Base-by-base conservation (phyloP, 2,113 vertebrate genomes). In the Cheilinus undulatus region DNA sequence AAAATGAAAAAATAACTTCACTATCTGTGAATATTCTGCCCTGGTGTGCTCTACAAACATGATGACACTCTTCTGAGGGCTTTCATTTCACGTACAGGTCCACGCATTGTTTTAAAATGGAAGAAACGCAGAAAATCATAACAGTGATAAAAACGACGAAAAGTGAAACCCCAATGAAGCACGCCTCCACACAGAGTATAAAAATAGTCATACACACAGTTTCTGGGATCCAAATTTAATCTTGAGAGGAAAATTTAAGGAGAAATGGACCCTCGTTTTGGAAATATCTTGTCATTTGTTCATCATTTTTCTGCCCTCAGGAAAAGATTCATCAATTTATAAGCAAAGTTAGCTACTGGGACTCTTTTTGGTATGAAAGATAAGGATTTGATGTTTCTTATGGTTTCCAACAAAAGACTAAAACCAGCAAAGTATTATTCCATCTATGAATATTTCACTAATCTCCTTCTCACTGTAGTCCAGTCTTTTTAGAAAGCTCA, bases 1-100 rank as follows among this genome's bases (percentile, higher is more conserved):
- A 12, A 46, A 32, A 58, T 66, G 59, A 79, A 82, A n/a, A n/a
- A 76, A 30, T 69, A 3, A 43, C 40, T 17, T 1, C 3, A 30
- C 28, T 26, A 27, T 3, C 5, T 51, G 15, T 60, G 23, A 53
- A 24, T 12, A 46, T 65, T 73, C 67, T 77, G 40, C 12, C 75
- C 61, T 17, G 19, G 19, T 71, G 5, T 40, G 24, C 38, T 24
- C 20, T 38, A 38, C 5, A 20, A 32, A 34, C 19, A 15, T 17
- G 17, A 0, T 3, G 7, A 7, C 40, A 17, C 10, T 1, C 53
- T 68, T 38, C 20, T 30, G 10, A 28, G 38, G 46, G 49, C 46
- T 3, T 73, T 70, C 23, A 34, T 51, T 63, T n/a, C 22, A n/a
- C n/a, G 0, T 1, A 9, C 36, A 2, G 10, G 5, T 40, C 11